Base-by-base conservation (phyloP, 2,113 vertebrate genomes). In the Gymnobelideus leadbeateri region DNA sequence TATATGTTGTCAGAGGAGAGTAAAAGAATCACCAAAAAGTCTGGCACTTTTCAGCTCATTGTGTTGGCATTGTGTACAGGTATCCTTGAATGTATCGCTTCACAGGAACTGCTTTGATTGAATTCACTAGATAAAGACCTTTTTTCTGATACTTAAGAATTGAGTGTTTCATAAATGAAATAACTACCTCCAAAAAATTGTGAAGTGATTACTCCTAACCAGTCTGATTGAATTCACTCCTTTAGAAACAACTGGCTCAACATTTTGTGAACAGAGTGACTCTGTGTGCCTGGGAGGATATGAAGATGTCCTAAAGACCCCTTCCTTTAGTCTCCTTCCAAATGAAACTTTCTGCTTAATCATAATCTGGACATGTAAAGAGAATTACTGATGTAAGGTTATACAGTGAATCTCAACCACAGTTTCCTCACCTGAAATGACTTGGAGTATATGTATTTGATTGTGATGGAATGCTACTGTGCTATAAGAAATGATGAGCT, bases 111-210 rank as follows among this genome's bases (percentile, higher is more conserved):
- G 0, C 9, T 96, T 54, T 90, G 51, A 31, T 77, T 91, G 11
- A 50, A 90, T 92, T 94, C 51, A 31, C n/a, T 93, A 94, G 93
- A 55, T 61, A 77, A 77, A 77, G 31, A 77, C 31, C 37, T 61
- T 61, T 57, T 55, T 57, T 61, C 55, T 77, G 31, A n/a, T 77
- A 77, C 37, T 77, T n/a, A 84, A 84, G n/a, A 43, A 84, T 43
- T 84, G 68, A 84, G 23, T 43, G n/a, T 43, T 23, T 84, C 19
- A 23, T 21, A n/a, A 77, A 77, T 77, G 19, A 84, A 84, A 84
- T 43, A 84, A n/a, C 14, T 14, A 84, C n/a, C n/a, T 43, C 68
- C 11, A 5, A 43, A 43, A 23, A 77, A 43, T 25, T 1, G 0
- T 1, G 61, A 26, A 90, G n/a, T 54, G 9, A 19, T 6, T 93